phyloP scores from a whole-genome alignment of 2,888 invertebrate species.

The Hirtodrosophila trivittata region DNA sequence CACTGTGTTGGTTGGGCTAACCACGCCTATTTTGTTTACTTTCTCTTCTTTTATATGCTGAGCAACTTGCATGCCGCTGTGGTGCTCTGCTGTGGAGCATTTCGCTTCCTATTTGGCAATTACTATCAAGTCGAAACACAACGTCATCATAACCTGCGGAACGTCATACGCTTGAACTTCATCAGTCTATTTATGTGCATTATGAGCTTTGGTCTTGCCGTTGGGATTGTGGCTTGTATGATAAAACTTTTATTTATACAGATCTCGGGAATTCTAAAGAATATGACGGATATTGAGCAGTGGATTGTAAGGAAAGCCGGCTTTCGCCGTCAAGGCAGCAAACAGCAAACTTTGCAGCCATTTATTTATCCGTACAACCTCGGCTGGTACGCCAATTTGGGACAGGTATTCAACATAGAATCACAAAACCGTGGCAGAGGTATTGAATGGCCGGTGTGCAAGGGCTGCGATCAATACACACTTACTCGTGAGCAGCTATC shows the following conservation, averaged over 20 bases:
- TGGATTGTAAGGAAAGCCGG: slow-evolving; percentile 97
- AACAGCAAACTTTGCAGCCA: slow-evolving; percentile 56
- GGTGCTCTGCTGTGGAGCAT: slow-evolving; percentile 88
- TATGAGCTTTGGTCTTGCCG: slow-evolving; percentile 93
- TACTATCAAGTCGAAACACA: slow-evolving; percentile 87
- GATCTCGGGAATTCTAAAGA: slow-evolving; percentile 91
- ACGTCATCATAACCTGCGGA: slow-evolving; percentile 83
- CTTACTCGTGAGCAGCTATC: slow-evolving; percentile 94
- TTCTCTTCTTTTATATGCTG: slow-evolving; percentile 93
- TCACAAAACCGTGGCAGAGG: slow-evolving; percentile 87
- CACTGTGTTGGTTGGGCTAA: slow-evolving; percentile 97
- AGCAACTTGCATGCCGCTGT: slow-evolving; percentile 94
- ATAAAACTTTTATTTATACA: slow-evolving; percentile 94
- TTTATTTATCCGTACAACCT: slow-evolving; percentile 95
- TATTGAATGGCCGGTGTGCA: slow-evolving; percentile 90
- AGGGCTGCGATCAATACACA: slow-evolving; percentile 93
- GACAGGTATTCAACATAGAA: slow-evolving; percentile 87
- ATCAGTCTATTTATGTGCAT: slow-evolving; percentile 89
- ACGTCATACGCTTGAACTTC: slow-evolving; percentile 87
- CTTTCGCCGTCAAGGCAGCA: slow-evolving; percentile 84
- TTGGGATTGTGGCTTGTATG: slow-evolving; percentile 96
- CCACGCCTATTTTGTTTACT: slow-evolving; percentile 94
- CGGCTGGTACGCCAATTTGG: slow-evolving; percentile 87
- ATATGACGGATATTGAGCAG: slow-evolving; percentile 97
- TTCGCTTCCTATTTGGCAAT: slow-evolving; percentile 87